These are phyloP conservation scores for Actinia tenebrosa DNA, from an alignment of 64 coral and sea anemone genomes.

Conservation along the genomic window DNA sequence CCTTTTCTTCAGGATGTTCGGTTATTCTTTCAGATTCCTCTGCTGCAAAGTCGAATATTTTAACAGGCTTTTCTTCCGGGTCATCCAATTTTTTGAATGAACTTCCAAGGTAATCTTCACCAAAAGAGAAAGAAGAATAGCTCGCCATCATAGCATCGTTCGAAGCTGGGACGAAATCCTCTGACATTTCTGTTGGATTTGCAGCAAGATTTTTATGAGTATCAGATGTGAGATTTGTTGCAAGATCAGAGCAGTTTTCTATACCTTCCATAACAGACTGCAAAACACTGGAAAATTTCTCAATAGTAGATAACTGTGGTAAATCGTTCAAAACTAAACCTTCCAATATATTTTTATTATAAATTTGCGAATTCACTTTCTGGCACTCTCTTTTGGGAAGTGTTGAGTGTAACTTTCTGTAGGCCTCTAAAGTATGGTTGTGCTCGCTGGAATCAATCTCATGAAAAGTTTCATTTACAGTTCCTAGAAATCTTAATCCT, in stretches of 20 bases:
- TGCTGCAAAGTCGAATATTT: slow-evolving; percentile 5
- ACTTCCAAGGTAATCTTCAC: neutral
- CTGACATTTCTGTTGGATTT: neutral
- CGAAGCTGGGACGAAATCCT: neutral
- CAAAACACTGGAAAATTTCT: neutral
- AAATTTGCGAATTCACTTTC: neutral
- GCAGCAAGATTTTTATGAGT: neutral
- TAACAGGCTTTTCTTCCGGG: neutral
- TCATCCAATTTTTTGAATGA: neutral
- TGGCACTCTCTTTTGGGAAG: too few relatives aligned
- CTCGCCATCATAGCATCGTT: neutral
- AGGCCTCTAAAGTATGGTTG: too few relatives aligned
- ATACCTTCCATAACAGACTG: slow-evolving; percentile 1
- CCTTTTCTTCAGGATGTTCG: neutral
- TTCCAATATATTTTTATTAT: neutral
- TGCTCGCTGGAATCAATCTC: too few relatives aligned
- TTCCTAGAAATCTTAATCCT: too few relatives aligned
- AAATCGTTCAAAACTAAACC: neutral
- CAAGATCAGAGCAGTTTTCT: neutral
- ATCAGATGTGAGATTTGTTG: neutral
- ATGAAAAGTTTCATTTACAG: too few relatives aligned
- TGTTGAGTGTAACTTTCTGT: too few relatives aligned
- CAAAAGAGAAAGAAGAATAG: neutral
- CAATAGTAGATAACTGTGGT: neutral
- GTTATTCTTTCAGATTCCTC: neutral